Conservation (phyloP, 1,140 invertebrate genomes). For the Thaumetopoea pityocampa region DNA sequence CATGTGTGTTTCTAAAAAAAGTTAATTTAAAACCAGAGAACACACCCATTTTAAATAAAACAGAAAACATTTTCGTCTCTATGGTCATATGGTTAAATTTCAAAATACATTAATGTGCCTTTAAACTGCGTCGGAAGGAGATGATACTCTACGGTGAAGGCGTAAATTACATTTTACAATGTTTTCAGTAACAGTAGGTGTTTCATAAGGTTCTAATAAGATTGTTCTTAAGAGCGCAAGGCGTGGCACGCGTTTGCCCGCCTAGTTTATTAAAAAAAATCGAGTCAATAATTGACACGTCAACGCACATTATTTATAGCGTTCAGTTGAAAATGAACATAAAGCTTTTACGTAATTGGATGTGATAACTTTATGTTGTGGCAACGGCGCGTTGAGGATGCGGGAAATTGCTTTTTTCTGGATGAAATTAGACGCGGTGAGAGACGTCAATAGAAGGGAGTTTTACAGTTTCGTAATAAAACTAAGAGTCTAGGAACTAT, state of each 20-base stretch:
- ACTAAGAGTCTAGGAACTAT: no score
- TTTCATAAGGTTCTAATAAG: slow-evolving; percentile 32
- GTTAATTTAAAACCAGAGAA: slow-evolving; percentile 34
- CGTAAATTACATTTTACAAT: slow-evolving; percentile 22
- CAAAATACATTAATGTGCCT: slow-evolving; percentile 8
- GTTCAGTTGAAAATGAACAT: slow-evolving; percentile 50
- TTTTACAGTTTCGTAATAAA: no score
- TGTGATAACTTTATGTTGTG: slow-evolving; percentile 58
- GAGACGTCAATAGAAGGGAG: not conserved
- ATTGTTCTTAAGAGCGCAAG: slow-evolving; percentile 29
- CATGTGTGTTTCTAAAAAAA: slow-evolving; percentile 56
- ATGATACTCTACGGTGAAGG: slow-evolving; percentile 17
- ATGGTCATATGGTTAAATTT: slow-evolving; percentile 12
- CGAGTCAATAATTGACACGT: slow-evolving; percentile 66
- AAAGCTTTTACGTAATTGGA: slow-evolving; percentile 58
- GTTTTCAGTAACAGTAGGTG: slow-evolving; percentile 25
- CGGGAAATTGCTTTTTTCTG: slow-evolving; percentile 37
- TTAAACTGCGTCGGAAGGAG: slow-evolving; percentile 16
- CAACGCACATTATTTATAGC: slow-evolving; percentile 65
- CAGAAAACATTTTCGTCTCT: slow-evolving; percentile 19
- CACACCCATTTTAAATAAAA: slow-evolving; percentile 34
- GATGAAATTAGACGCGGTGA: not conserved
- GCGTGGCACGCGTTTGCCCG: slow-evolving; percentile 51
- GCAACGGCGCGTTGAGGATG: slow-evolving; percentile 31
- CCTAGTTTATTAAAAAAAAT: slow-evolving; percentile 51